phyloP scores from a whole-genome alignment of 2,113 vertebrate species.

The Morone saxatilis region DNA sequence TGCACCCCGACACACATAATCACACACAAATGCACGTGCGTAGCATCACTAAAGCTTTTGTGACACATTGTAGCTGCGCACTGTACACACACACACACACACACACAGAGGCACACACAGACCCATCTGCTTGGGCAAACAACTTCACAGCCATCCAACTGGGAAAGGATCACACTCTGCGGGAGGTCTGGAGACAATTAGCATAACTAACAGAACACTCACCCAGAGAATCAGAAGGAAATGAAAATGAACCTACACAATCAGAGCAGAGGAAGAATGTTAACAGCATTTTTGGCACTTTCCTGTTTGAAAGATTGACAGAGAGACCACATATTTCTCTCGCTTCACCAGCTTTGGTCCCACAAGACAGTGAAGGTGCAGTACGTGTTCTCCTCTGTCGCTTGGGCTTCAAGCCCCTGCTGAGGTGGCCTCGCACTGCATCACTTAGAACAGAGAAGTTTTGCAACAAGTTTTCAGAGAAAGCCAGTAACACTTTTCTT shows the following conservation, averaged over 20 bases:
- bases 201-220: slow-evolving; percentile 81
- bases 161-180: slow-evolving; percentile 67
- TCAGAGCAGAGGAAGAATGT: slow-evolving; percentile 37
- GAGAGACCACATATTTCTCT: slow-evolving; percentile 59
- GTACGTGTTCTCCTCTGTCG: slow-evolving; percentile 22
- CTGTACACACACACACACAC: slow-evolving; percentile 66
- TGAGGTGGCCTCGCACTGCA: slow-evolving; percentile 39
- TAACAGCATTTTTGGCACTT: slow-evolving; percentile 50
- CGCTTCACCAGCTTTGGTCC: slow-evolving; percentile 50
- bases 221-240: slow-evolving; percentile 57
- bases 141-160: slow-evolving; percentile 78
- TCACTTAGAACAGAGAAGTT: slow-evolving; percentile 55
- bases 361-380: slow-evolving; percentile 44
- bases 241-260: slow-evolving; percentile 53
- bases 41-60: slow-evolving; percentile 62
- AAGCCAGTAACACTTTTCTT: slow-evolving; percentile 36
- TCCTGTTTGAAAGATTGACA: slow-evolving; percentile 53
- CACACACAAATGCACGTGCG: slow-evolving; percentile 52
- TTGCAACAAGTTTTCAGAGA: slow-evolving; percentile 47
- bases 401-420: slow-evolving; percentile 41
- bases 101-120: slow-evolving; percentile 30
- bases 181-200: slow-evolving; percentile 79
- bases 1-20: slow-evolving; percentile 62
- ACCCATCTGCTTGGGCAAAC: slow-evolving; percentile 78
- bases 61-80: slow-evolving; percentile 54